phyloP scores from a whole-genome alignment of 2,797 vertebrate species.

The Champsocephalus gunnari region DNA sequence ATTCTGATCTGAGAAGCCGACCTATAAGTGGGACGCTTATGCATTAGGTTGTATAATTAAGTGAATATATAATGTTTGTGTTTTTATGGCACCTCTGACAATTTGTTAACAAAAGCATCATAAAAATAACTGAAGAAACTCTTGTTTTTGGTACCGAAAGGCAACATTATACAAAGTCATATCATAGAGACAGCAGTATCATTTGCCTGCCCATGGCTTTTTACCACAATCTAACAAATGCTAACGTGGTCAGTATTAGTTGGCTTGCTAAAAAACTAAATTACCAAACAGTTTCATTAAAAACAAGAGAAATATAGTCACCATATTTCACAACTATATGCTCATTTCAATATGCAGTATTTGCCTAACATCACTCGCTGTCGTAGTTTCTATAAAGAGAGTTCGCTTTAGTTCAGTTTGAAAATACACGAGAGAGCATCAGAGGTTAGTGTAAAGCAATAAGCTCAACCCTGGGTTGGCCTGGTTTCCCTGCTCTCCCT shows the following conservation, averaged over 20 bases:
- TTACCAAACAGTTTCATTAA: neutral
- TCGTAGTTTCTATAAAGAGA: neutral
- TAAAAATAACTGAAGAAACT: neutral
- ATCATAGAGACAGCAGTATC: neutral
- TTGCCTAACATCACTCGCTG: neutral
- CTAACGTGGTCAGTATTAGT: too few species aligned
- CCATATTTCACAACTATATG: neutral
- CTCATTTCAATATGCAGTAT: neutral
- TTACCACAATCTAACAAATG: too few species aligned
- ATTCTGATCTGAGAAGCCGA: too few species aligned
- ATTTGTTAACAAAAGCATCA: neutral
- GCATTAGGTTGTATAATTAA: too few species aligned
- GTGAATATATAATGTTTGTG: neutral
- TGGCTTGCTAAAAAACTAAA: too few species aligned
- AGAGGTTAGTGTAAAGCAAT: constrained; percentile 18
- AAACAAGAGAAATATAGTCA: neutral
- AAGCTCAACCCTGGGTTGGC: constrained; percentile 5
- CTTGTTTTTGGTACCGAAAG: too few species aligned
- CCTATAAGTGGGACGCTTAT: too few species aligned
- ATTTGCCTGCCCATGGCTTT: neutral
- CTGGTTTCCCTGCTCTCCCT: constrained; percentile 2
- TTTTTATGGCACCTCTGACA: neutral
- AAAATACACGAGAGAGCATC: neutral
- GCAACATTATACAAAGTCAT: neutral
- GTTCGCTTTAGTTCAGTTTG: neutral